Base-by-base conservation (phyloP, 2,113 vertebrate genomes). In the Vimba vimba region DNA sequence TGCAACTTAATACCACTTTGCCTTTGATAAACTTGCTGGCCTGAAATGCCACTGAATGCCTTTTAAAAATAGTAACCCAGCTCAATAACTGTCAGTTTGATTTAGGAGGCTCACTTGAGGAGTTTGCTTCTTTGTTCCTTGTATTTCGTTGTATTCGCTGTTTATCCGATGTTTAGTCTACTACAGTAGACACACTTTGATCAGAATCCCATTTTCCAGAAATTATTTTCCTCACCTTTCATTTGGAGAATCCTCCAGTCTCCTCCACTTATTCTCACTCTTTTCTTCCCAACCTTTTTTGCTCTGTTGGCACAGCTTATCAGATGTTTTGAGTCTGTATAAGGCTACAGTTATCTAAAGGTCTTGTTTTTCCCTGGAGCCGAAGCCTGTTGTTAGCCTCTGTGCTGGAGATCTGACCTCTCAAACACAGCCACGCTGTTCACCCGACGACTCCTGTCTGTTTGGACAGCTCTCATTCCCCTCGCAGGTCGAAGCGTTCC, bases 71-170 rank as follows among this genome's bases (percentile, higher is more conserved):
- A 80, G 69, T 47, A 43, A 78, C 68, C 36, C 4, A 43, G 81
- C 77, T 87, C 79, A 82, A 87, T 85, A 83, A 64, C 75, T 85
- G 83, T 85, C 88, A 74, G 52, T 79, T 79, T 89, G 88, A 89
- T 89, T 86, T 87, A 87, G 75, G 52, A 76, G 59, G 71, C 79
- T 25, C 30, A 30, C 73, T 55, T 33, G 69, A 45, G n/a, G 79
- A 69, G 27, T 57, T 50, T 27, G 59, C 33, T 59, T 60, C 62
- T 69, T 33, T 47, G 57, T 79, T 52, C 71, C 75, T 30, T 84
- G 50, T 64, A 60, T 81, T 81, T 64, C 23, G 30, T 73, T 81
- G 13, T 78, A 33, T 47, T 85, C 52, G 5, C 52, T 25, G 57
- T 81, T 81, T 69, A 86, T 68, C 50, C 43, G n/a, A 27, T 80